These are phyloP conservation scores for Tenrec ecaudatus DNA, from an alignment of 2,113 vertebrate species.

Conservation along the genomic window DNA sequence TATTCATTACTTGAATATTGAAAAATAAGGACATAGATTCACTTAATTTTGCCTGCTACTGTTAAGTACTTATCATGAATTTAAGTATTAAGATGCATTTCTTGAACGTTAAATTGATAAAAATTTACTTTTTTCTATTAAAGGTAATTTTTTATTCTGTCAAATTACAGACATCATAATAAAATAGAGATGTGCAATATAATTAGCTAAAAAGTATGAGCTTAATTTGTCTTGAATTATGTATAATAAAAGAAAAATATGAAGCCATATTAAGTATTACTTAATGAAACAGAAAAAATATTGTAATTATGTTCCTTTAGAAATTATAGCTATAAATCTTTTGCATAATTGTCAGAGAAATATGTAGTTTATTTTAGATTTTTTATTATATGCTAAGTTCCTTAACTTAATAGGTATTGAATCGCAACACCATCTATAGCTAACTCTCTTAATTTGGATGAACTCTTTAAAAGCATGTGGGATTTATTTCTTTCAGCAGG, in stretches of 20 bases:
- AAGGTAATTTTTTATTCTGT: slow-evolving; percentile 84
- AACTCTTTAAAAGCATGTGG: not conserved
- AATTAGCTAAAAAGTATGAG: slow-evolving; percentile 81
- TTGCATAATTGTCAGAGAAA: slow-evolving; percentile 24
- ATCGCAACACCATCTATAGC: slow-evolving; percentile 18
- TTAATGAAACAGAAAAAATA: slow-evolving; percentile 71
- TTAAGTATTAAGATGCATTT: slow-evolving; percentile 83
- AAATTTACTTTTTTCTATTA: slow-evolving; percentile 83
- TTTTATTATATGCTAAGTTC: not conserved
- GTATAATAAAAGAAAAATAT: slow-evolving; percentile 51
- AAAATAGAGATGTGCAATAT: slow-evolving; percentile 75
- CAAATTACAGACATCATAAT: slow-evolving; percentile 80
- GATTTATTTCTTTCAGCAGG: not conserved
- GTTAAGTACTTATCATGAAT: slow-evolving; percentile 83
- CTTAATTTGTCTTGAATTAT: slow-evolving; percentile 86
- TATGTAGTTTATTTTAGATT: slow-evolving; percentile 16
- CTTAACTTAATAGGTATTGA: slow-evolving; percentile 15
- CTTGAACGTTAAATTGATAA: slow-evolving; percentile 82
- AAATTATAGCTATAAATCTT: slow-evolving; percentile 57
- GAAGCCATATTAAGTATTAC: slow-evolving; percentile 65
- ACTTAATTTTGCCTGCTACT: slow-evolving; percentile 83
- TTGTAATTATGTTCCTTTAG: slow-evolving; percentile 48
- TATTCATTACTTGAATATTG: slow-evolving; percentile 83
- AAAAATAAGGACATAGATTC: slow-evolving; percentile 83
- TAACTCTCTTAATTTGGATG: slow-evolving; percentile 27